phyloP scores from a whole-genome alignment of 2,888 invertebrate genomes.

The Neelides folsomi region DNA sequence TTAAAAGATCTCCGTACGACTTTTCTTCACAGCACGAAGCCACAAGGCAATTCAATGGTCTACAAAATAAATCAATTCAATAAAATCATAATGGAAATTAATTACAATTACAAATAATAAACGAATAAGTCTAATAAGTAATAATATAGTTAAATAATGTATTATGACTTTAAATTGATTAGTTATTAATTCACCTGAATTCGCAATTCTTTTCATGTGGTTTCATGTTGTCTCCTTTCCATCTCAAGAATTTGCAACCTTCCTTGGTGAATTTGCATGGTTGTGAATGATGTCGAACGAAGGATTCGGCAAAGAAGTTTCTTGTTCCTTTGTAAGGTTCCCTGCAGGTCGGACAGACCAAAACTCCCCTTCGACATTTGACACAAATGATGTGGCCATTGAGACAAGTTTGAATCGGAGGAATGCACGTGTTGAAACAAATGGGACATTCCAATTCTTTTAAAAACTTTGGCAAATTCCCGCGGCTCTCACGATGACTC shows the following conservation, averaged over 20 bases:
- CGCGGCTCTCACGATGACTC: not conserved
- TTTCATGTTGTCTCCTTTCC: slow-evolving; percentile 28
- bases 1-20: slow-evolving; percentile 18
- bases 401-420: slow-evolving; percentile 26
- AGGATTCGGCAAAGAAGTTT: slow-evolving; percentile 29
- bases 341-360: slow-evolving; percentile 20
- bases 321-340: slow-evolving; percentile 19
- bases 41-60: slow-evolving; percentile 22
- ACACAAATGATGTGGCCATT: slow-evolving; percentile 30
- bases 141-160: not conserved
- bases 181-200: slow-evolving; percentile 5
- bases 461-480: slow-evolving; percentile 19
- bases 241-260: slow-evolving; percentile 26
- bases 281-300: slow-evolving; percentile 23
- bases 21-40: slow-evolving; percentile 14
- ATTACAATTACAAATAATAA: not conserved
- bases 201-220: slow-evolving; percentile 25
- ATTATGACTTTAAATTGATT: not conserved
- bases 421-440: slow-evolving; percentile 25
- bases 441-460: slow-evolving; percentile 31
- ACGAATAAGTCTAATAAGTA: not conserved
- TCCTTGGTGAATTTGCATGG: slow-evolving; percentile 18
- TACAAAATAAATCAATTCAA: slow-evolving; percentile 2
- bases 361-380: slow-evolving; percentile 13
- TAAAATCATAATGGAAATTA: not conserved